Conservation (phyloP, 2,888 invertebrate species). For the Hermaeophaga mercurialis region DNA sequence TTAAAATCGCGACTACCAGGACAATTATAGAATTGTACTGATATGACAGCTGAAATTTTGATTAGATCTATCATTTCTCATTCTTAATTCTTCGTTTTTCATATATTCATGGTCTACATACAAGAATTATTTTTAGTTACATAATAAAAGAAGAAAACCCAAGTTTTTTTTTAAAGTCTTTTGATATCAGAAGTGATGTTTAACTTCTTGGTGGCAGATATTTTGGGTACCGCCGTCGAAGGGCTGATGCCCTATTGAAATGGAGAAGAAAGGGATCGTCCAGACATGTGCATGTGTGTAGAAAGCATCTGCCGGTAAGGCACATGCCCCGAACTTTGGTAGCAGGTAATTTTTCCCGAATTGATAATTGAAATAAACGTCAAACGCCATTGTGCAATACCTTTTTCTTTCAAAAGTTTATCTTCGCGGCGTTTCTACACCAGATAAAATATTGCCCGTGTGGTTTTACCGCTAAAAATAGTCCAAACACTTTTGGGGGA, state of each 20-base stretch:
- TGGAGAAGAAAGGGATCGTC: conserved; percentile 28
- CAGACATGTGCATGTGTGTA: conserved; percentile 29
- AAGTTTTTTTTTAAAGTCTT: too few relatives aligned
- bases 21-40: too few relatives aligned
- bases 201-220: background rate
- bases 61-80: too few relatives aligned
- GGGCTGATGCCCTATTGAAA: conserved; percentile 25
- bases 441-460: conserved; percentile 1
- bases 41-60: too few relatives aligned
- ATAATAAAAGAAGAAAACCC: too few relatives aligned
- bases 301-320: conserved; percentile 33
- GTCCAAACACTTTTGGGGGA: background rate
- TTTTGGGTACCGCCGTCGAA: conserved; percentile 10
- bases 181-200: too few relatives aligned
- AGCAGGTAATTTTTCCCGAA: conserved; percentile 33
- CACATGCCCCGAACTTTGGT: conserved; percentile 32
- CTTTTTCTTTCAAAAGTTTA: conserved; percentile 5
- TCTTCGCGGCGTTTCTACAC: background rate
- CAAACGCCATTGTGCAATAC: conserved; percentile 30
- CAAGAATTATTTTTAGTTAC: too few relatives aligned
- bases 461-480: conserved; percentile 8
- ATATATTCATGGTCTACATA: too few relatives aligned
- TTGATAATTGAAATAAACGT: conserved; percentile 31
- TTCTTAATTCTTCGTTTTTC: too few relatives aligned
- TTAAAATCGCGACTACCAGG: too few relatives aligned